Evolutionary conservation across 2,888 invertebrate species (phyloP).

Genomic region (Agrochola lychnidis): DNA sequence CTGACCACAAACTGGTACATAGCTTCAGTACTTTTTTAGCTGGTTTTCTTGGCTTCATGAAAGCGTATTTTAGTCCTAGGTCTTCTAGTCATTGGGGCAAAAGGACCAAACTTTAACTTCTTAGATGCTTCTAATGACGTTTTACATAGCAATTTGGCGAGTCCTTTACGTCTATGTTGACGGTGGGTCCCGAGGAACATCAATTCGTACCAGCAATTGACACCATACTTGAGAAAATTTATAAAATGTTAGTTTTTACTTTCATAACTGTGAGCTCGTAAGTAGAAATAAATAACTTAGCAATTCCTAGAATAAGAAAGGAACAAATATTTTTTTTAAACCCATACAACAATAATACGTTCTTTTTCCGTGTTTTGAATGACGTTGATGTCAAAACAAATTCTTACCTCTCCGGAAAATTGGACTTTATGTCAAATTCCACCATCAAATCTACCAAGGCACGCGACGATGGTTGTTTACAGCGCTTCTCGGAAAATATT

Average conservation of each 20-base stretch:
- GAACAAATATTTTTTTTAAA: neutral
- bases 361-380: neutral
- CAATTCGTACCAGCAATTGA: constrained; percentile 92
- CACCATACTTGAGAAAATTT: constrained; percentile 85
- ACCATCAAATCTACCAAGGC: constrained; percentile 92
- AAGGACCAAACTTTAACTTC: constrained; percentile 81
- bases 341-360: neutral
- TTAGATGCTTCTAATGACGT: constrained; percentile 89
- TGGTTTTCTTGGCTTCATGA: constrained; percentile 11
- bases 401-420: constrained; percentile 90
- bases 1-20: neutral
- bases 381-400: neutral
- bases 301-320: neutral
- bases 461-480: constrained; percentile 89
- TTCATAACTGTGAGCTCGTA: neutral
- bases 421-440: constrained; percentile 89
- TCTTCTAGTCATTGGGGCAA: constrained; percentile 78
- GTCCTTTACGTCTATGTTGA: constrained; percentile 86
- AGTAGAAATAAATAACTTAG: neutral
- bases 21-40: neutral
- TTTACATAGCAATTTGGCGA: constrained; percentile 89
- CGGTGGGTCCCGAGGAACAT: constrained; percentile 92
- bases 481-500: constrained; percentile 88
- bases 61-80: constrained; percentile 80
- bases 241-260: neutral